These are phyloP conservation scores for Trematocara stigmaticum DNA, from an alignment of 2,113 vertebrate species.

Conservation along the genomic window DNA sequence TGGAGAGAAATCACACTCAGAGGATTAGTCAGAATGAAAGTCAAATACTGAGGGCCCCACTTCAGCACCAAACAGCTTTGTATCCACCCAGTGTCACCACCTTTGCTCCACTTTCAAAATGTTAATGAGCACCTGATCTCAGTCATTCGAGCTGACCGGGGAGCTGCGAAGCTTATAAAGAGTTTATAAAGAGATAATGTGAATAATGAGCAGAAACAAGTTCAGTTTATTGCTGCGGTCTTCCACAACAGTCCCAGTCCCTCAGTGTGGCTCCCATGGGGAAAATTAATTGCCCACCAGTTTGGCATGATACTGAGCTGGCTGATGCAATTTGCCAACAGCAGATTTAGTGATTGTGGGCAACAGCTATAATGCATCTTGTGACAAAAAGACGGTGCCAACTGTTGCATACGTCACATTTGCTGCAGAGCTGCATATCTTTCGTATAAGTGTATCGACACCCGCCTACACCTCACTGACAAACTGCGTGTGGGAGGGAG, in stretches of 20 bases:
- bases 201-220: not conserved
- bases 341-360: not conserved
- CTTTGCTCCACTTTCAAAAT: not conserved
- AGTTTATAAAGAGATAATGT: not conserved
- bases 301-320: not conserved
- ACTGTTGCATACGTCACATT: conserved; percentile 24
- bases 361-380: not conserved
- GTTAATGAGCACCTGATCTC: not conserved
- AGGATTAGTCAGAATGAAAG: not conserved
- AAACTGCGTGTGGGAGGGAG: conserved; percentile 4
- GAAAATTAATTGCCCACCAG: not conserved
- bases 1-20: not conserved
- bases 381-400: not conserved
- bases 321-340: not conserved
- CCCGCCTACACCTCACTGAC: conserved; percentile 9
- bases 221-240: not conserved
- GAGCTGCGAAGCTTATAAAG: not conserved
- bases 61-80: not conserved
- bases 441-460: not conserved
- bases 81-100: not conserved
- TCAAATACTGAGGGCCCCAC: not conserved
- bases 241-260: not conserved
- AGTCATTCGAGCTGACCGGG: not conserved
- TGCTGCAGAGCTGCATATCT: not conserved
- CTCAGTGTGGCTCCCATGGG: not conserved